Evolutionary conservation across 1,140 invertebrate genomes (phyloP).

Genomic region (Panagrolaimus sp.): DNA sequence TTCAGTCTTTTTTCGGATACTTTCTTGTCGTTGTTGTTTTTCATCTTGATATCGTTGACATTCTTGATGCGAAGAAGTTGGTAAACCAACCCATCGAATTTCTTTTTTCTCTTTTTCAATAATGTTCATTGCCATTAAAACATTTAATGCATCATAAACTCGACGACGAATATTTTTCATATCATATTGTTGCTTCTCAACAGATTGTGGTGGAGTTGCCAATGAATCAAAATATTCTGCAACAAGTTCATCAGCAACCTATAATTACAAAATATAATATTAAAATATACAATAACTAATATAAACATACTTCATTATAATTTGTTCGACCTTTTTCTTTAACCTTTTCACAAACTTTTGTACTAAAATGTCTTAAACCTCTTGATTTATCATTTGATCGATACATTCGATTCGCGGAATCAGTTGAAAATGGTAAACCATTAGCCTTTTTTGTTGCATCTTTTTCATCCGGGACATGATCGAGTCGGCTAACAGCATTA

Average conservation of each 20-base stretch:
- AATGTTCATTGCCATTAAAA: constrained; percentile 99
- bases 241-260: constrained; percentile 90
- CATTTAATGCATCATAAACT: constrained; percentile 98
- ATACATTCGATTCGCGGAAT: background rate
- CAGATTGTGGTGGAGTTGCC: constrained; percentile 37
- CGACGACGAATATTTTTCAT: constrained; percentile 97
- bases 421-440: background rate
- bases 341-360: constrained; percentile 99
- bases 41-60: constrained; percentile 66
- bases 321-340: constrained; percentile 80
- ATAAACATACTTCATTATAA: constrained; percentile 77
- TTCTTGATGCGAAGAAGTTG: constrained; percentile 66
- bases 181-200: constrained; percentile 76
- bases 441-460: too few species aligned
- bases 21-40: constrained; percentile 76
- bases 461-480: background rate
- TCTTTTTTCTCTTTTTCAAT: constrained; percentile 99
- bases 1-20: constrained; percentile 86
- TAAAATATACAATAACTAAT: background rate
- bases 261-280: constrained; percentile 27
- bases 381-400: constrained; percentile 65
- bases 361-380: constrained; percentile 94
- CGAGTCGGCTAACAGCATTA: background rate
- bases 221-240: constrained; percentile 68
- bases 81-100: constrained; percentile 94